Evolutionary conservation across 1,140 invertebrate genomes (phyloP).

Genomic region (Scaptodrosophila lebanonensis): DNA sequence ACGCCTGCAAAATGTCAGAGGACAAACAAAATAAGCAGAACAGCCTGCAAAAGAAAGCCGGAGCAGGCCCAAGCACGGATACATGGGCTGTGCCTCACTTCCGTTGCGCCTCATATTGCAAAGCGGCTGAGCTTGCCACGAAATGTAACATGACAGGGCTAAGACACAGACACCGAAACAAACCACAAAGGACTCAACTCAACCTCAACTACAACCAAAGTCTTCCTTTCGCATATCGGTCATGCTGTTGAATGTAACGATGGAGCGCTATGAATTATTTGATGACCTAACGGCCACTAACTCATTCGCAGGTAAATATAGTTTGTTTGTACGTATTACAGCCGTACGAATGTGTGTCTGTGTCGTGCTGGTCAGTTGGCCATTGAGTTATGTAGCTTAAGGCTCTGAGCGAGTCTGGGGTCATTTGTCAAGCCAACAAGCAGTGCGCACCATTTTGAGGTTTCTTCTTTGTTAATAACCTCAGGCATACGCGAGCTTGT

Average conservation of each 20-base stretch:
- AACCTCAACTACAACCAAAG: constrained; percentile 15
- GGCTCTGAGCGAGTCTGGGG: constrained; percentile 1
- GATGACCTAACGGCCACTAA: constrained; percentile 38
- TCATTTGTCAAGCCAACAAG: constrained; percentile 21
- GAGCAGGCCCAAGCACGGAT: too few relatives aligned
- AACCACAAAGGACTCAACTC: constrained; percentile 49
- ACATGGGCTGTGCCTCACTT: constrained; percentile 31
- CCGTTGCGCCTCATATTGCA: constrained; percentile 56
- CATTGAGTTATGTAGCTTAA: constrained; percentile 11
- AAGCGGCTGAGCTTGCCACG: constrained; percentile 29
- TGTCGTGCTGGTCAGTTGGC: constrained; percentile 62
- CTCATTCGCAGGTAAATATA: too few relatives aligned
- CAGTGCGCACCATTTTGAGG: too few relatives aligned
- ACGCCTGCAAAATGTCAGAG: too few relatives aligned
- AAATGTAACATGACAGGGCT: constrained; percentile 20
- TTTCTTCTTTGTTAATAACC: too few relatives aligned
- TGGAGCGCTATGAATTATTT: constrained; percentile 65
- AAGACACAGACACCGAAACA: constrained; percentile 15
- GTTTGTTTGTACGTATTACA: too few relatives aligned
- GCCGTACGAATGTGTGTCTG: too few relatives aligned
- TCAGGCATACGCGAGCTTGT: not conserved
- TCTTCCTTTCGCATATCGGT: not conserved
- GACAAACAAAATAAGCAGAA: constrained; percentile 14
- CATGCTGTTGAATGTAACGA: constrained; percentile 15
- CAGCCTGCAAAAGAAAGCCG: not conserved